Evolutionary conservation across 2,888 invertebrate species (phyloP), one percentile per base, ranked within the genome.

Genomic region (Oconnorella tubifera): DNA sequence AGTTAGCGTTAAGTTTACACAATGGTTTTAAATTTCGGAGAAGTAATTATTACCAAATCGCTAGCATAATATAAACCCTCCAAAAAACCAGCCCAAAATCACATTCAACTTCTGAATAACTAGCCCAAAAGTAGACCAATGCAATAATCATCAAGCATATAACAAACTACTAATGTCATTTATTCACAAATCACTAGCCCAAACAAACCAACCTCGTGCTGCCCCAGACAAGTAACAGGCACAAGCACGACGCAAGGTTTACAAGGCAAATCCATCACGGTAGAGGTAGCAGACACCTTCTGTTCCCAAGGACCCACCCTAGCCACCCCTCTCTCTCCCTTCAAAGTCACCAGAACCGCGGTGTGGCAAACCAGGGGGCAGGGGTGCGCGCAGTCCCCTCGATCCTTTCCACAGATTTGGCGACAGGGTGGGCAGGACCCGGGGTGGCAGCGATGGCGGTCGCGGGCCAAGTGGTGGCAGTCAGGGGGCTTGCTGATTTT

Each of bases 391-490:
- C 82, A 82, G 19, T 67, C 56, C 1, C 67, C 48, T 23, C 78
- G 71, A 2, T 64, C 60, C 55, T 74, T 75, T 10, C 85, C 84
- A 79, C 96, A 96, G 49, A 86, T 83, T 74, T 91, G 89, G 67
- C 84, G 85, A 77, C 96, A 96, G 0, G 89, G 87, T 0, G 93
- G 80, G 70, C 58, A 89, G 78, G 74, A 89, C 85, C 88, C 88
- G 28, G 88, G 87, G 80, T 85, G 85, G 72, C 85, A 85, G 27
- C 78, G 65, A 84, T 85, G 53, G 85, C 82, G 79, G 90, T 89
- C 88, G 65, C 89, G 86, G 67, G 85, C 84, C 2, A 84, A 77
- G 79, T 96, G 96, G 73, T 93, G 91, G 82, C 96, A 96, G 77
- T 89, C 89, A 2, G 92, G 88, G 40, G 90, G 88, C 56, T 88